Evolutionary conservation across 2,888 invertebrate genomes (phyloP).

Genomic region (Ecdyonurus torrentis): DNA sequence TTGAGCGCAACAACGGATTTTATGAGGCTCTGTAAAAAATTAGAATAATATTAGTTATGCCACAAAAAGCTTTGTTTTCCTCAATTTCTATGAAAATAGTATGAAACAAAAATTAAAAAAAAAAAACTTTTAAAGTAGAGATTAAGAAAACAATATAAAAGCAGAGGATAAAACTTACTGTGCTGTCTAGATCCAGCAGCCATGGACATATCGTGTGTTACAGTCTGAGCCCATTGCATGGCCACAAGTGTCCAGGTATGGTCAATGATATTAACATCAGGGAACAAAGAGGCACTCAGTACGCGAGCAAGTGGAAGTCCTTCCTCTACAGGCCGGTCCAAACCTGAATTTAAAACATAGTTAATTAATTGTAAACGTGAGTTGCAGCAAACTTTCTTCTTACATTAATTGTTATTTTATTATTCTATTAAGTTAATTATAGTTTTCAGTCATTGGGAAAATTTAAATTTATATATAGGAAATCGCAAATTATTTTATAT

Average conservation of each 20-base stretch:
- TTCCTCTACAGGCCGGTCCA: slow-evolving; percentile 37
- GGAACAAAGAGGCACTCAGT: slow-evolving; percentile 53
- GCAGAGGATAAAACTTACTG: slow-evolving; percentile 36
- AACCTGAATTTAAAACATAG: too few species aligned
- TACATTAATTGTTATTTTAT: too few species aligned
- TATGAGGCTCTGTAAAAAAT: slow-evolving; percentile 4
- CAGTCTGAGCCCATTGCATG: slow-evolving; percentile 65
- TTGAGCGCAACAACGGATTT: slow-evolving; percentile 42
- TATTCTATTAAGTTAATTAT: too few species aligned
- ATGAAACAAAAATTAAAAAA: slow-evolving; percentile 1
- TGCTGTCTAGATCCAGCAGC: slow-evolving; percentile 55
- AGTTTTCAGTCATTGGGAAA: too few species aligned
- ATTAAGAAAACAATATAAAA: not conserved
- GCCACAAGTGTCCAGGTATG: slow-evolving; percentile 55
- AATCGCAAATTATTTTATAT: too few species aligned
- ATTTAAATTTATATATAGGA: too few species aligned
- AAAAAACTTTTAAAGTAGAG: not conserved
- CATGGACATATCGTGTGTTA: slow-evolving; percentile 64
- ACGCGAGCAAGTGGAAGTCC: slow-evolving; percentile 50
- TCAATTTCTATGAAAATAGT: too few species aligned
- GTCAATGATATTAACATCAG: slow-evolving; percentile 50
- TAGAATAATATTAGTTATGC: slow-evolving; percentile 13
- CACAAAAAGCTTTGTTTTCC: slow-evolving; percentile 12
- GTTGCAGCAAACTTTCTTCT: too few species aligned
- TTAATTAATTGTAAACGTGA: too few species aligned